Conservation (phyloP, 2,888 invertebrate genomes). For the Drosophila cracens region DNA sequence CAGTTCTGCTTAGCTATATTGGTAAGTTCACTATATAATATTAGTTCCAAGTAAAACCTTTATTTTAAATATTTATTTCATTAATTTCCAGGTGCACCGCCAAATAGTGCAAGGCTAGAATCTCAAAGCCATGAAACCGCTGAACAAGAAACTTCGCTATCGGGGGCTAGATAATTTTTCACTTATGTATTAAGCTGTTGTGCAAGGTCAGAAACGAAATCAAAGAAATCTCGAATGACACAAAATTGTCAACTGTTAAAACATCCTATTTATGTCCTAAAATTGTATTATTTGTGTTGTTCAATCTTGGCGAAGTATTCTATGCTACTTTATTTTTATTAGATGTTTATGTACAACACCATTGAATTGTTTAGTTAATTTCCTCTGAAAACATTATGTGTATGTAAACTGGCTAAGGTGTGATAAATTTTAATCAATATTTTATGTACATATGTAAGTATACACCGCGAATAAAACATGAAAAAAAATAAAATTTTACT, state of each 20-base stretch:
- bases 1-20: slow-evolving; percentile 98
- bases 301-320: slow-evolving; percentile 12
- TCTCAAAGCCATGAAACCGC: slow-evolving; percentile 84
- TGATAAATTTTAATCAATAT: slow-evolving; percentile 64
- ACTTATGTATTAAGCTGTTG: slow-evolving; percentile 27
- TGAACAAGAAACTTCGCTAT: slow-evolving; percentile 57
- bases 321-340: slow-evolving; percentile 12
- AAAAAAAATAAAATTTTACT: slow-evolving; percentile 2
- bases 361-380: slow-evolving; percentile 31
- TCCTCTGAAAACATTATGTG: slow-evolving; percentile 35
- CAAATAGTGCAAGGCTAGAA: slow-evolving; percentile 93
- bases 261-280: slow-evolving; percentile 16
- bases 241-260: slow-evolving; percentile 34
- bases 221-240: slow-evolving; percentile 29
- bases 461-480: slow-evolving; percentile 43
- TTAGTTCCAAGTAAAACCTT: not conserved
- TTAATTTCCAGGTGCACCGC: slow-evolving; percentile 89
- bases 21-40: slow-evolving; percentile 87
- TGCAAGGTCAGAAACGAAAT: slow-evolving; percentile 8
- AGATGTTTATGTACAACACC: slow-evolving; percentile 17
- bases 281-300: slow-evolving; percentile 39
- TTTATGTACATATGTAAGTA: slow-evolving; percentile 52
- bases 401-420: slow-evolving; percentile 67
- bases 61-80: not conserved
- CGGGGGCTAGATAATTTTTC: slow-evolving; percentile 54